Evolutionary conservation across 2,888 invertebrate genomes (phyloP).

Genomic region (Acrobasis repandana): DNA sequence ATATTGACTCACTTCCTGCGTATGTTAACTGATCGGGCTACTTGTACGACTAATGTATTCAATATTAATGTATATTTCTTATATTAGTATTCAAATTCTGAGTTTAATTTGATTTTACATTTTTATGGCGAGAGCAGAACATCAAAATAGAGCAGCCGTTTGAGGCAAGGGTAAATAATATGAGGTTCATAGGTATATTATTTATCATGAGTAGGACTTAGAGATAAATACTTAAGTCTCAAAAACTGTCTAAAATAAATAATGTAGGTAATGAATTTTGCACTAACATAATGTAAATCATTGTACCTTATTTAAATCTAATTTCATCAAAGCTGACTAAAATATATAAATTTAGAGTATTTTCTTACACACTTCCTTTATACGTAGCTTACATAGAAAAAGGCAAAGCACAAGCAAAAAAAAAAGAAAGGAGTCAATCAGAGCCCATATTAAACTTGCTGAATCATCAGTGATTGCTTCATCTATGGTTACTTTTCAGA

Average conservation of each 20-base stretch:
- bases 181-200: too few species aligned
- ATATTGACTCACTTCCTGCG: slow-evolving; percentile 24
- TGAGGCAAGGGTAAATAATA: not conserved
- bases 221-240: too few species aligned
- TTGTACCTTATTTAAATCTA: too few species aligned
- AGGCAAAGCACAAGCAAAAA: too few species aligned
- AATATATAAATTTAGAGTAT: too few species aligned
- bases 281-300: too few species aligned
- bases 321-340: too few species aligned
- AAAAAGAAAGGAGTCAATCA: not conserved
- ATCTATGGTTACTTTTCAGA: not conserved
- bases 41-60: slow-evolving; percentile 24
- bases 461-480: not conserved
- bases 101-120: not conserved
- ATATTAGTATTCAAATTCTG: slow-evolving; percentile 7
- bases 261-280: too few species aligned
- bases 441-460: not conserved
- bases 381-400: too few species aligned
- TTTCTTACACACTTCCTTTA: too few species aligned
- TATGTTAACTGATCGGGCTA: slow-evolving; percentile 23
- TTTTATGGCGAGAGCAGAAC: not conserved
- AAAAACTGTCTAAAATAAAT: too few species aligned
- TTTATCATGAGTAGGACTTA: too few species aligned
- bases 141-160: not conserved
- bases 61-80: slow-evolving; percentile 10